A percentile compares a stretch with the other conserved stretches of the same genome.
phyloP scores from a whole-genome alignment of 2,113 vertebrate species.

The Ahaetulla prasina region DNA sequence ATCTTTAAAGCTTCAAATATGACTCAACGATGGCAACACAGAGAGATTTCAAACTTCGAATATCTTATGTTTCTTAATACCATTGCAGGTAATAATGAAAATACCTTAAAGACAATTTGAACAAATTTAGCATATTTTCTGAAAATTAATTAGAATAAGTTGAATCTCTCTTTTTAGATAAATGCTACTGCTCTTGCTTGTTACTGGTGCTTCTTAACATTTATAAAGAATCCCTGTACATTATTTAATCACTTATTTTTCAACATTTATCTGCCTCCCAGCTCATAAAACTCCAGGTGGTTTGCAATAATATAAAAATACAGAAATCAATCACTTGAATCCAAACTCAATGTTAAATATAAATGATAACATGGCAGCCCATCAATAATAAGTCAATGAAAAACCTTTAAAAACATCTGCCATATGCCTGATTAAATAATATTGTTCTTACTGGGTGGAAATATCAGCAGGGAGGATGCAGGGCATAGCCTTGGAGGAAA shows the following conservation, averaged over 20 bases:
- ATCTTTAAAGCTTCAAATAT: constrained; percentile 96
- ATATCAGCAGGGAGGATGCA: neutral
- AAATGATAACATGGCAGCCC: neutral
- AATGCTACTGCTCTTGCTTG: neutral
- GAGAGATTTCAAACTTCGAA: constrained; percentile 97
- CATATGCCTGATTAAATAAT: neutral
- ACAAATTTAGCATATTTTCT: neutral
- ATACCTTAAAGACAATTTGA: neutral
- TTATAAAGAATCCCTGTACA: neutral
- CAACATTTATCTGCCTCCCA: neutral
- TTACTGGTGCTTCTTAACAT: neutral
- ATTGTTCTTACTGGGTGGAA: neutral
- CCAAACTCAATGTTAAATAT: neutral
- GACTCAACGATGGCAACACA: constrained; percentile 95
- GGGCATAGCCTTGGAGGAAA: neutral
- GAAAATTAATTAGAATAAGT: neutral
- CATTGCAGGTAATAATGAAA: constrained; percentile 80
- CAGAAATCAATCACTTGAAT: neutral
- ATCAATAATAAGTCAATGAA: neutral
- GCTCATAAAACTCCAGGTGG: neutral
- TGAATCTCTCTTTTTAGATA: neutral
- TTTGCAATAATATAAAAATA: neutral
- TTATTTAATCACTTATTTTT: neutral
- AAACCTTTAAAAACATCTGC: neutral
- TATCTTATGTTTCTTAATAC: constrained; percentile 97